Percentiles rank a stretch among this genome's conserved stretches.
These are phyloP conservation scores for Microtus ochrogaster DNA, from an alignment of 2,113 vertebrate genomes.

Conservation along the genomic window DNA sequence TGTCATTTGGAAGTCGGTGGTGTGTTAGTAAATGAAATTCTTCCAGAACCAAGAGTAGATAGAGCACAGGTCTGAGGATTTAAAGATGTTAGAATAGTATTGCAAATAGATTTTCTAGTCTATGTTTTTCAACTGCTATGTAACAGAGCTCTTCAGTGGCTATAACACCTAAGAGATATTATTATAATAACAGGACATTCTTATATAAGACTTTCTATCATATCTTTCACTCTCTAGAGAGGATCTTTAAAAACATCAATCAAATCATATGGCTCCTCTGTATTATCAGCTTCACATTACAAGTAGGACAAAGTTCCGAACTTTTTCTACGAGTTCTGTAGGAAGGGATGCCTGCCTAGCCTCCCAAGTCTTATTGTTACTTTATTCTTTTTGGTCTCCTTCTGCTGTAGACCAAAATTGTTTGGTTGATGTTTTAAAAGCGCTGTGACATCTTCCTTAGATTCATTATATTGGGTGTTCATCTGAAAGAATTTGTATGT, in stretches of 20 bases:
- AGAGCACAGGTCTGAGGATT: not conserved
- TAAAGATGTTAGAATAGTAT: not conserved
- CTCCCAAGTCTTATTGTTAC: not conserved
- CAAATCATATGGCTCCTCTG: not conserved
- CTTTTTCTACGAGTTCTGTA: not conserved
- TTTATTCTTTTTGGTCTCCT: not conserved
- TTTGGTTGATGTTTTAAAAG: constrained; percentile 11
- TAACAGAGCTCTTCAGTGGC: not conserved
- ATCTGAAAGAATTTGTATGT: not conserved
- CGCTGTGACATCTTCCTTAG: not conserved
- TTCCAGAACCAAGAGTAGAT: not conserved
- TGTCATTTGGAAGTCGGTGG: not conserved
- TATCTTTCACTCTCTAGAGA: not conserved
- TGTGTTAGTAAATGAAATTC: not conserved
- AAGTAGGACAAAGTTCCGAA: not conserved
- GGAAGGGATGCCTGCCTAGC: not conserved
- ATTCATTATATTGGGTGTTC: not conserved
- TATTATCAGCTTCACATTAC: not conserved
- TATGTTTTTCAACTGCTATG: not conserved
- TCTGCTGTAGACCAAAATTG: not conserved
- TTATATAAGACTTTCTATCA: not conserved
- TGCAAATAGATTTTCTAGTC: not conserved
- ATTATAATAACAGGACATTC: not conserved
- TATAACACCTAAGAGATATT: not conserved
- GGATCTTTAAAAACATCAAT: not conserved